These are phyloP conservation scores for Azemiops feae DNA, from an alignment of 2,113 vertebrate species.

Conservation along the genomic window DNA sequence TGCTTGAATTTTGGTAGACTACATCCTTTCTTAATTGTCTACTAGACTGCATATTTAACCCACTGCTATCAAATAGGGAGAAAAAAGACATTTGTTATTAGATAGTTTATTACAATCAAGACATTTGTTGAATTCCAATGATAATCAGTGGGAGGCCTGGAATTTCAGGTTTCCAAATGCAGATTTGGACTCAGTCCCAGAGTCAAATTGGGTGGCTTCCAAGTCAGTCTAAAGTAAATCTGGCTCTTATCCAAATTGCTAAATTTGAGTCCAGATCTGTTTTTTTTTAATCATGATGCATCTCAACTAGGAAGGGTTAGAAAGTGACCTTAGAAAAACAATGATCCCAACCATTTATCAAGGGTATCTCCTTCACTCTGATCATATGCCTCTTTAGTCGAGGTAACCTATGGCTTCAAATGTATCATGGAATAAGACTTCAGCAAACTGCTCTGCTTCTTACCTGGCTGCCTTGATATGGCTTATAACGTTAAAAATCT, in stretches of 20 bases:
- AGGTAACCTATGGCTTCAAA: slow-evolving; percentile 23
- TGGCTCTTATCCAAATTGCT: not conserved
- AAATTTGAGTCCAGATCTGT: not conserved
- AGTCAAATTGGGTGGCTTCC: not conserved
- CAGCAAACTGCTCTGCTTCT: not conserved
- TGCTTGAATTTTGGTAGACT: not conserved
- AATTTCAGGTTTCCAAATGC: not conserved
- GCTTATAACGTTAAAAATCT: slow-evolving; percentile 9
- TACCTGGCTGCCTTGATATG: not conserved
- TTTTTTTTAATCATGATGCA: not conserved
- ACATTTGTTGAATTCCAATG: not conserved
- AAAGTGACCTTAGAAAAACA: not conserved
- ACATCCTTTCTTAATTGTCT: not conserved
- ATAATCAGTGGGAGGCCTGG: not conserved
- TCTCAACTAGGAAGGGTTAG: not conserved
- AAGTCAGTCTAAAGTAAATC: not conserved
- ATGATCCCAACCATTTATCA: not conserved
- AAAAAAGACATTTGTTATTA: not conserved
- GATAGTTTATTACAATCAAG: not conserved
- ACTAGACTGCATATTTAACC: not conserved
- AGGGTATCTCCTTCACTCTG: not conserved
- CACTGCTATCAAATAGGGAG: not conserved
- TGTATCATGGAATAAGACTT: not conserved
- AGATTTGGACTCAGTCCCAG: not conserved
- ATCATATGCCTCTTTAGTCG: not conserved